phyloP scores from a whole-genome alignment of 1,140 invertebrate genomes.

The Trachelipus rathkii region DNA sequence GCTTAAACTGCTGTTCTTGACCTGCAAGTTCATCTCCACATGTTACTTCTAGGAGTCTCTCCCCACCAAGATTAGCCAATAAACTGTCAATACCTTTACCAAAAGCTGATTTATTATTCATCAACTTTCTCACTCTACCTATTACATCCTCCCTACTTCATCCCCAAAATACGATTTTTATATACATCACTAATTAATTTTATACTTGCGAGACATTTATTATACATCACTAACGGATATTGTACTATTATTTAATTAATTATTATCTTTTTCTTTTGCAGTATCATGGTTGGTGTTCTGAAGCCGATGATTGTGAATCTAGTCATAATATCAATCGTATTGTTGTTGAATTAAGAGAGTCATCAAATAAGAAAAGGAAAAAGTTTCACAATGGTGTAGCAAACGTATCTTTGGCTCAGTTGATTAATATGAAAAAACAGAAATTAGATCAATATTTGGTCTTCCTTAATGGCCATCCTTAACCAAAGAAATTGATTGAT shows the following conservation, averaged over 20 bases:
- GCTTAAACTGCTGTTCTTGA: constrained; percentile 88
- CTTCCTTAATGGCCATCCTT: no score
- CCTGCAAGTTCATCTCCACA: constrained; percentile 92
- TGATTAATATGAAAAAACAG: constrained; percentile 16
- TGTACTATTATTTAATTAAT: neutral
- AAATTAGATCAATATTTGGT: neutral
- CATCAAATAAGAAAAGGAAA: neutral
- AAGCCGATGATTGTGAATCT: constrained; percentile 47
- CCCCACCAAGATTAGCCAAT: constrained; percentile 81
- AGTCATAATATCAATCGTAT: constrained; percentile 52
- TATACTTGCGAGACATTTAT: no score
- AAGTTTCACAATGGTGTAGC: neutral
- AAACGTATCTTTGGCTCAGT: neutral
- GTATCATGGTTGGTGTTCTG: constrained; percentile 51
- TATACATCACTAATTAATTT: no score
- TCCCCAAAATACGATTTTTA: no score
- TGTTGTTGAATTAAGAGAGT: constrained; percentile 37
- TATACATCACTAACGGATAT: neutral
- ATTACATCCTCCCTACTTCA: no score
- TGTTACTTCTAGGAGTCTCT: constrained; percentile 71
- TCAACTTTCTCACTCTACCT: no score
- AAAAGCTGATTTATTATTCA: no score
- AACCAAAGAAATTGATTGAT: no score
- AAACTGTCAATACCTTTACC: constrained; percentile 89
- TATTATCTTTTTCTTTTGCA: constrained; percentile 18